Evolutionary conservation across 2,888 invertebrate genomes (phyloP).

Genomic region (Hyles lineata): DNA sequence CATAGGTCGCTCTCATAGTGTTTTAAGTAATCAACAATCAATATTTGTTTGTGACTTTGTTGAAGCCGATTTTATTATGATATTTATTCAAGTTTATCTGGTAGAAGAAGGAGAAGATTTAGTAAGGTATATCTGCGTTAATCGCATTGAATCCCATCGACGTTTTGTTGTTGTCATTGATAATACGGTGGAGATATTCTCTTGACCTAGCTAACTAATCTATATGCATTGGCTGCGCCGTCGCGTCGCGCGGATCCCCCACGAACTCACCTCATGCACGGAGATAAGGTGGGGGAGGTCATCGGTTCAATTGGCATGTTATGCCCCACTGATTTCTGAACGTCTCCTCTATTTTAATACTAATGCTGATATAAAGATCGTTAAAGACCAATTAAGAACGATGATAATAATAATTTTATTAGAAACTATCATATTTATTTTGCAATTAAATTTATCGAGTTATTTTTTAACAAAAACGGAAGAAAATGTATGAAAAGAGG

Average conservation of each 20-base stretch:
- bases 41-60: too few species aligned
- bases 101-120: too few species aligned
- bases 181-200: constrained; percentile 5
- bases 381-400: constrained; percentile 33
- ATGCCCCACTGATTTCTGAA: constrained; percentile 53
- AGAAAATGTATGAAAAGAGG: too few species aligned
- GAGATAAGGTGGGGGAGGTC: constrained; percentile 63
- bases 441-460: not conserved
- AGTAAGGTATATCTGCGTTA: too few species aligned
- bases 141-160: not conserved
- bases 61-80: too few species aligned
- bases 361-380: constrained; percentile 34
- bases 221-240: constrained; percentile 13
- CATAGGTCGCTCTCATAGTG: too few species aligned
- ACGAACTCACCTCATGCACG: constrained; percentile 75
- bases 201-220: constrained; percentile 25
- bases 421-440: not conserved
- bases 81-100: too few species aligned
- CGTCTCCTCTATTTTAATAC: constrained; percentile 56
- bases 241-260: constrained; percentile 61
- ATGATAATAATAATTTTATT: constrained; percentile 8
- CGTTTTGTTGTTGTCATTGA: not conserved
- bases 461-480: too few species aligned
- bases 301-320: constrained; percentile 54
- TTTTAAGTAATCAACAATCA: too few species aligned